phyloP scores from a whole-genome alignment of 1,140 invertebrate genomes.

The Gryon sp. region DNA sequence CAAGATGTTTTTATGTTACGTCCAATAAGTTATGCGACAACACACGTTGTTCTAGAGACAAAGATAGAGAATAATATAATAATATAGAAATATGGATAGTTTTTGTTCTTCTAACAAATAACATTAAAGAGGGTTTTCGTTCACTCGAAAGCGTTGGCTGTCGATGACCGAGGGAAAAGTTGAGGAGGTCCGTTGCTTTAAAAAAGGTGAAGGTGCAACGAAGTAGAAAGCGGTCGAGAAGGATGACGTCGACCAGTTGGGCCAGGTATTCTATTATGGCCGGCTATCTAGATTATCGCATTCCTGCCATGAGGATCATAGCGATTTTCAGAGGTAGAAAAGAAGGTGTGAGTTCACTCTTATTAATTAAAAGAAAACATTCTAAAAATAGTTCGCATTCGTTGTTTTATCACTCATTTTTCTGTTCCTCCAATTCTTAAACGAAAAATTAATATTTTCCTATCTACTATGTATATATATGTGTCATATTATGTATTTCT shows the following conservation, averaged over 20 bases:
- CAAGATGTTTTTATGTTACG: constrained; percentile 23
- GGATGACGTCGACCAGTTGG: constrained; percentile 66
- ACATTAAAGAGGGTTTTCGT: constrained; percentile 29
- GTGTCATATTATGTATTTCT: too few species aligned
- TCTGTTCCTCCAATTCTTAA: too few species aligned
- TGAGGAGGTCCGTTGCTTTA: constrained; percentile 36
- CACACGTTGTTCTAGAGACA: background rate
- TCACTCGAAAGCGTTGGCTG: constrained; percentile 32
- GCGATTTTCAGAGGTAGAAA: constrained; percentile 59
- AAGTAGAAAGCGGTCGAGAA: constrained; percentile 69
- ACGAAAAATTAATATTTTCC: too few species aligned
- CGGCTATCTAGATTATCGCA: constrained; percentile 78
- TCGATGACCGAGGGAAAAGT: constrained; percentile 53
- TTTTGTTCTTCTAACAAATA: constrained; percentile 13
- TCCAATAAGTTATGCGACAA: background rate
- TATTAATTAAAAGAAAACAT: constrained; percentile 71
- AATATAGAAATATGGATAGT: too few species aligned
- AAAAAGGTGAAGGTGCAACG: constrained; percentile 73
- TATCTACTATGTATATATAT: too few species aligned
- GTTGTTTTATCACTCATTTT: too few species aligned
- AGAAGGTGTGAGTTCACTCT: constrained; percentile 47
- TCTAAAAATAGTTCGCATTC: constrained; percentile 18
- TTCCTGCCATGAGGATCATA: constrained; percentile 73
- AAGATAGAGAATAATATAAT: too few species aligned
- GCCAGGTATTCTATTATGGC: constrained; percentile 76